A percentile compares a stretch with the other conserved stretches of the same genome.
These are phyloP conservation scores for Synanthedon tipuliformis DNA, from an alignment of 2,888 invertebrate genomes.

Conservation along the genomic window DNA sequence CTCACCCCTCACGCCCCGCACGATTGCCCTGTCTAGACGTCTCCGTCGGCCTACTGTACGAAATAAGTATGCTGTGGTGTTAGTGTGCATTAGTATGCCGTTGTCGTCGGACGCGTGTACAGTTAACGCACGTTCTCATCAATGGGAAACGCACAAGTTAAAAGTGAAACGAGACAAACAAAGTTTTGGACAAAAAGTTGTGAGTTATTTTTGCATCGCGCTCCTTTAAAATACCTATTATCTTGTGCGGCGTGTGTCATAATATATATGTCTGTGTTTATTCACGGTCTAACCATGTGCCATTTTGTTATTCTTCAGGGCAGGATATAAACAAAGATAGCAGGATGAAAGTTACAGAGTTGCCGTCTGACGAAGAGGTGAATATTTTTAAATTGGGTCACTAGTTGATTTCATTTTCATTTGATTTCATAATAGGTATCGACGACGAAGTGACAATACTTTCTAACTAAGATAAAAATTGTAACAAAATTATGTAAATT, in stretches of 20 bases:
- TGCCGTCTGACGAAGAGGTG: conserved; percentile 62
- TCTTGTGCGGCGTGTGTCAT: background rate
- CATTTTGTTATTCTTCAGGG: conserved; percentile 47
- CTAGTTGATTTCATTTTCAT: conserved; percentile 1
- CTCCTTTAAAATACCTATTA: conserved; percentile 12
- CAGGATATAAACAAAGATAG: conserved; percentile 66
- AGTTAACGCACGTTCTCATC: conserved; percentile 21
- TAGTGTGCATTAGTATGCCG: conserved; percentile 49
- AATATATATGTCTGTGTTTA: no score
- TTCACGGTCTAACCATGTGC: conserved; percentile 3
- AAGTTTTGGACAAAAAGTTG: conserved; percentile 41
- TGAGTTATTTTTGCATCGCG: conserved; percentile 39
- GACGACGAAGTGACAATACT: no score
- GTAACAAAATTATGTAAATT: no score
- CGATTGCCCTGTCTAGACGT: no score
- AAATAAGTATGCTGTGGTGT: no score
- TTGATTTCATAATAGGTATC: background rate
- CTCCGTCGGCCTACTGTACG: no score
- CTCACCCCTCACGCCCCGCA: no score
- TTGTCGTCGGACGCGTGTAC: conserved; percentile 30
- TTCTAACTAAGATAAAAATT: no score
- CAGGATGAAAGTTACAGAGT: conserved; percentile 60
- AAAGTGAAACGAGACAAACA: conserved; percentile 31
- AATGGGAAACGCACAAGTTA: conserved; percentile 57
- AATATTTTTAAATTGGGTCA: conserved; percentile 10